phyloP scores from a whole-genome alignment of 2,797 vertebrate species.

The Meriones psammophilus region DNA sequence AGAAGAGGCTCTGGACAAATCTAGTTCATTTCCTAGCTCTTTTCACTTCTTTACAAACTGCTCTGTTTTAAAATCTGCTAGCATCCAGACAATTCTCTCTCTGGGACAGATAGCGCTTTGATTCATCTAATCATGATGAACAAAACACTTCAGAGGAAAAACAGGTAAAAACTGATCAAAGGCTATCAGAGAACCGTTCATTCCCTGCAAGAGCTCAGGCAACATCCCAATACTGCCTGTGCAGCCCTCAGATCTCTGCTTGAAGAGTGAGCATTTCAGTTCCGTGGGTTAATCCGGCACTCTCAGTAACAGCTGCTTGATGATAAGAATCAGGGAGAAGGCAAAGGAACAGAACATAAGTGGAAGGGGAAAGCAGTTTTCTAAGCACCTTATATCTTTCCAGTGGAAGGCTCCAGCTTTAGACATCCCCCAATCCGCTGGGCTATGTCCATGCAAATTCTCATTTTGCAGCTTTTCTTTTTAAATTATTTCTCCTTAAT shows the following conservation, averaged over 20 bases:
- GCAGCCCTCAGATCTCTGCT: neutral
- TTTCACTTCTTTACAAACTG: constrained; percentile 41
- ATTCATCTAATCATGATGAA: constrained; percentile 52
- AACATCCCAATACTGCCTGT: neutral
- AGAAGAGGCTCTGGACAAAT: neutral
- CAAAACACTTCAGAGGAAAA: constrained; percentile 57
- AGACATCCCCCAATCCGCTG: accelerated
- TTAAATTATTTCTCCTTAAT: neutral
- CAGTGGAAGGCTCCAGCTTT: neutral
- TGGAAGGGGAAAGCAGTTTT: neutral
- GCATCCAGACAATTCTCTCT: constrained; percentile 37
- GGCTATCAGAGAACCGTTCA: neutral
- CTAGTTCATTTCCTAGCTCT: constrained; percentile 24
- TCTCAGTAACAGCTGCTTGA: neutral
- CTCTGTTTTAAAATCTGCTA: constrained; percentile 24
- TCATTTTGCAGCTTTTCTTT: neutral
- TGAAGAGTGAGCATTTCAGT: neutral
- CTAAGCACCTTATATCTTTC: neutral
- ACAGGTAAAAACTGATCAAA: constrained; percentile 55
- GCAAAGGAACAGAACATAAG: neutral
- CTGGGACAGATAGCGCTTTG: constrained; percentile 34
- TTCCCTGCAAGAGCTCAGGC: constrained; percentile 5
- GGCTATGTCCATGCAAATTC: neutral
- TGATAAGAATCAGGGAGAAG: neutral
- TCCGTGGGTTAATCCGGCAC: neutral